These are phyloP conservation scores for Strix aluco DNA, from an alignment of 2,113 vertebrate genomes.

Conservation along the genomic window DNA sequence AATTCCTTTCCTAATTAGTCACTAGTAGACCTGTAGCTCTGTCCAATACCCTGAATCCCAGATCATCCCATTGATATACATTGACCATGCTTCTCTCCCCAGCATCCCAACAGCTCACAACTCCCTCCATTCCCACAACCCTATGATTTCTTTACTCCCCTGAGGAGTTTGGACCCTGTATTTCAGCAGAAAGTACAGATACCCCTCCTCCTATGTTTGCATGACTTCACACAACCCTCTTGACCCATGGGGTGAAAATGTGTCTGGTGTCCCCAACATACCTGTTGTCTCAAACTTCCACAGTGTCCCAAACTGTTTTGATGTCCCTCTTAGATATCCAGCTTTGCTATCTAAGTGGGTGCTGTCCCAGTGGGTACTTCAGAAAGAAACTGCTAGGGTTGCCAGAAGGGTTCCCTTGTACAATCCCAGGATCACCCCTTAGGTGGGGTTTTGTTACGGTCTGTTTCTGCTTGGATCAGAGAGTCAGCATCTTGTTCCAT, in stretches of 20 bases:
- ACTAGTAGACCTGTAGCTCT: neutral
- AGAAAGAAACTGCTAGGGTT: neutral
- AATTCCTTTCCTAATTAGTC: neutral
- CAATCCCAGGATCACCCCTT: neutral
- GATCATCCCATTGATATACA: neutral
- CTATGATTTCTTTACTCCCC: neutral
- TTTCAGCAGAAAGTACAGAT: neutral
- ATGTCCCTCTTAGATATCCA: neutral
- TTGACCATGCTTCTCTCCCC: neutral
- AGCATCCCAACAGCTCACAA: neutral
- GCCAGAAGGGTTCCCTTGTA: neutral
- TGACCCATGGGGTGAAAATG: accelerated
- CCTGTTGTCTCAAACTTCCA: neutral
- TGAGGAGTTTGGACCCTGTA: neutral
- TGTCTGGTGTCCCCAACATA: neutral
- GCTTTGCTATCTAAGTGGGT: neutral
- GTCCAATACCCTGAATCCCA: neutral
- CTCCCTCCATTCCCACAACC: neutral
- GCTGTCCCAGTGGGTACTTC: neutral
- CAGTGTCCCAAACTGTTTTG: neutral
- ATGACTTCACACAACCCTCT: neutral
- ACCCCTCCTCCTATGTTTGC: neutral
- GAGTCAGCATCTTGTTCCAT: neutral
- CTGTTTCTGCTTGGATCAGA: neutral
- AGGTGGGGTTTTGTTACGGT: neutral